Conservation (phyloP, 1,140 invertebrate genomes). For the Nephotettix cincticeps region DNA sequence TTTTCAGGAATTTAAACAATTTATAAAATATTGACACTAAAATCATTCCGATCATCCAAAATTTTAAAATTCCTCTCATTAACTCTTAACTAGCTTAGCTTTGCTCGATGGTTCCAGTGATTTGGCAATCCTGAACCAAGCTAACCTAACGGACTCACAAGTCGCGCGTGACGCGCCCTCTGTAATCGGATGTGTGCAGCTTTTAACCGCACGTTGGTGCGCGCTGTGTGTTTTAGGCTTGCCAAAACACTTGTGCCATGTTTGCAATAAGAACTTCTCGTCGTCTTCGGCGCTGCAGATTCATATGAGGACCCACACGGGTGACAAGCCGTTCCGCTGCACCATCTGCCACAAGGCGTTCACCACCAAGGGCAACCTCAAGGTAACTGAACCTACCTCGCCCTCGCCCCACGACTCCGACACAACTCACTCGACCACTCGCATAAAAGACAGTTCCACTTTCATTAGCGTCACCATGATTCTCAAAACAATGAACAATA, state of each 20-base stretch:
- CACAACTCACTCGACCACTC: too few species aligned
- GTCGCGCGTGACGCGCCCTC: not conserved
- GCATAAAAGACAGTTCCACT: too few species aligned
- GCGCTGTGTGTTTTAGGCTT: slow-evolving; percentile 56
- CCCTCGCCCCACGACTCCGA: too few species aligned
- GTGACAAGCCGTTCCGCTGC: slow-evolving; percentile 97
- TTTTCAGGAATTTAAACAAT: too few species aligned
- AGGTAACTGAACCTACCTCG: slow-evolving; percentile 69
- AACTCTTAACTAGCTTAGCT: too few species aligned
- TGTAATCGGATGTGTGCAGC: not conserved
- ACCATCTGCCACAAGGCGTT: slow-evolving; percentile 93
- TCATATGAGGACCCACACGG: slow-evolving; percentile 97
- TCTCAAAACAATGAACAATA: too few species aligned
- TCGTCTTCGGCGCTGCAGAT: slow-evolving; percentile 95
- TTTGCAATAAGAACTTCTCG: slow-evolving; percentile 97
- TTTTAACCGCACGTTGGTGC: slow-evolving; percentile 30
- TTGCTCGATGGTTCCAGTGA: slow-evolving; percentile 24
- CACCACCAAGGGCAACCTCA: slow-evolving; percentile 97
- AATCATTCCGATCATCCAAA: too few species aligned
- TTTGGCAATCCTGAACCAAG: slow-evolving; percentile 30
- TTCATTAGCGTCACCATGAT: too few species aligned
- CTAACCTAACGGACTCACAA: not conserved
- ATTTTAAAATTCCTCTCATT: too few species aligned
- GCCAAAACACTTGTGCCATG: slow-evolving; percentile 91
- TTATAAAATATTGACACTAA: too few species aligned